Evolutionary conservation across 2,888 invertebrate species (phyloP).

Genomic region (Apamea anceps): DNA sequence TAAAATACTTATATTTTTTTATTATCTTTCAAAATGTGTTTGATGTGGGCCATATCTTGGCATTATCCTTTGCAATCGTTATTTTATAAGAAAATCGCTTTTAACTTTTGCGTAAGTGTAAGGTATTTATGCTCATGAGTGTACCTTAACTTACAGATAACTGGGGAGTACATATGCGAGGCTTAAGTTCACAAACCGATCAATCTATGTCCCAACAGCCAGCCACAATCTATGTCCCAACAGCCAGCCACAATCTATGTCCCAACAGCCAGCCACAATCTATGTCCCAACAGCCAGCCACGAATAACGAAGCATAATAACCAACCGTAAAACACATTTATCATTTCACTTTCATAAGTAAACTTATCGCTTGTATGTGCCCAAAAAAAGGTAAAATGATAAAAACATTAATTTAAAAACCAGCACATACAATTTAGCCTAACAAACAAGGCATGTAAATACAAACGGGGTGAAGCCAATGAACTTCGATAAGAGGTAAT

Average conservation of each 20-base stretch:
- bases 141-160: not conserved
- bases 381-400: conserved; percentile 20
- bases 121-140: not conserved
- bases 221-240: not conserved
- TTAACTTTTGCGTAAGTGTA: not conserved
- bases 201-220: conserved; percentile 1
- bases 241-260: not conserved
- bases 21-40: no score
- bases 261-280: not conserved
- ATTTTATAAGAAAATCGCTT: not conserved
- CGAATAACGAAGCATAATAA: conserved; percentile 10
- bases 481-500: conserved; percentile 54
- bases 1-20: no score
- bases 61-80: no score
- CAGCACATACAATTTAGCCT: conserved; percentile 24
- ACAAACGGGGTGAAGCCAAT: conserved; percentile 41
- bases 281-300: not conserved
- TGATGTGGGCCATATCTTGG: no score
- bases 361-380: conserved; percentile 13
- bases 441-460: conserved; percentile 48
- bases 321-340: conserved; percentile 18
- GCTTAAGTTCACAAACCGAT: not conserved
- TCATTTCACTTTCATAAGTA: conserved; percentile 27
- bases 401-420: conserved; percentile 37
- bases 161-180: not conserved